These are phyloP conservation scores for Parascotia fuliginaria DNA, from an alignment of 2,888 invertebrate genomes.

Conservation along the genomic window DNA sequence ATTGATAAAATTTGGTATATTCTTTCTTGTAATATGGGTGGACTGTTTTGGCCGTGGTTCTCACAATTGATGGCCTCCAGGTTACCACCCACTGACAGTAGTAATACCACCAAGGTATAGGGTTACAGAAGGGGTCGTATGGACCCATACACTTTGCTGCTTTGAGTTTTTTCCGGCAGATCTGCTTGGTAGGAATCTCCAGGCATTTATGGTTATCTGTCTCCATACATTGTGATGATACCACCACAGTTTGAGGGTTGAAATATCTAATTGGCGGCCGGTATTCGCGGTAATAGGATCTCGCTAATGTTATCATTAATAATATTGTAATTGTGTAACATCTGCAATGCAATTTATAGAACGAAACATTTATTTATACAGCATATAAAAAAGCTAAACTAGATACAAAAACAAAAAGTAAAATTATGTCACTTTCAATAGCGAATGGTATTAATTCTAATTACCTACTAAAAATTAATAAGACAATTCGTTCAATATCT, in stretches of 20 bases:
- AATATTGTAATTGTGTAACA: slow-evolving; percentile 12
- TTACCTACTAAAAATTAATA: too few relatives aligned
- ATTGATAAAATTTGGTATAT: slow-evolving; percentile 33
- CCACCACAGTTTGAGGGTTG: slow-evolving; percentile 25
- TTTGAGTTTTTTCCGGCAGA: slow-evolving; percentile 40
- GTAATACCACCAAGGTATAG: slow-evolving; percentile 59
- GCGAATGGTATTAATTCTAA: too few relatives aligned
- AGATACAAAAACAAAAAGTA: too few relatives aligned
- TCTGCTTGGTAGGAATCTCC: slow-evolving; percentile 48
- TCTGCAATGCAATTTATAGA: slow-evolving; percentile 25
- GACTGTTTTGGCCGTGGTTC: slow-evolving; percentile 40
- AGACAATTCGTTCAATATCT: too few relatives aligned
- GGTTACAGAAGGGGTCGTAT: slow-evolving; percentile 29
- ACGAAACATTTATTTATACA: too few relatives aligned
- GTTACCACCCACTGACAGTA: slow-evolving; percentile 50
- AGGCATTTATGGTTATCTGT: slow-evolving; percentile 39
- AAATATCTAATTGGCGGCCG: slow-evolving; percentile 48
- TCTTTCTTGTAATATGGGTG: slow-evolving; percentile 45
- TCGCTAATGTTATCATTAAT: neutral
- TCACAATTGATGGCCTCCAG: slow-evolving; percentile 21
- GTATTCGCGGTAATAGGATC: slow-evolving; percentile 12
- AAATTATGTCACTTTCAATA: too few relatives aligned
- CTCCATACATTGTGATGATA: slow-evolving; percentile 42
- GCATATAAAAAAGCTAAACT: too few relatives aligned
- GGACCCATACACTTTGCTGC: slow-evolving; percentile 24